These are phyloP conservation scores for Cataglyphis hispanica DNA, from an alignment of 1,140 invertebrate species.

Conservation along the genomic window DNA sequence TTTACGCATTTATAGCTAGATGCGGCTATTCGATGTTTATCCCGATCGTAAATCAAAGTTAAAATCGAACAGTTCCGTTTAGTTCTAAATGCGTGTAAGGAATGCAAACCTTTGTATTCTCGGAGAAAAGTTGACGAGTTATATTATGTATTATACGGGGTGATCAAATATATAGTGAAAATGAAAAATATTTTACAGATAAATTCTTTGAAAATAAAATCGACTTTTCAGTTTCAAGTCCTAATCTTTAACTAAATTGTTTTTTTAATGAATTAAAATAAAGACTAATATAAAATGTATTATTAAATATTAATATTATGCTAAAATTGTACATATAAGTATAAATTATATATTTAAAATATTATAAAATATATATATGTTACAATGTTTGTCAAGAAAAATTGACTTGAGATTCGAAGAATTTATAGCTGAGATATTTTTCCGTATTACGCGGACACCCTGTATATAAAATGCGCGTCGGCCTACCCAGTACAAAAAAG, in stretches of 20 bases:
- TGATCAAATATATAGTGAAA: background rate
- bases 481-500: constrained; percentile 84
- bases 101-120: constrained; percentile 26
- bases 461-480: constrained; percentile 74
- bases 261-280: background rate
- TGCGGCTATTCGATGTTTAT: background rate
- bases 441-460: background rate
- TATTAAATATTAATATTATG: no score
- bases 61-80: constrained; percentile 14
- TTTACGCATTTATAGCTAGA: background rate
- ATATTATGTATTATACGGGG: constrained; percentile 36
- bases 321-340: background rate
- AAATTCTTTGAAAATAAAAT: background rate
- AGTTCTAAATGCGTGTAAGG: background rate
- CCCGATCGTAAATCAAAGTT: constrained; percentile 26
- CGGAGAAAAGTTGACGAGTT: constrained; percentile 40
- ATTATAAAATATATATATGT: no score
- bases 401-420: background rate
- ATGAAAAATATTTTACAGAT: constrained; percentile 6
- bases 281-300: background rate
- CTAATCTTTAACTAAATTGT: background rate
- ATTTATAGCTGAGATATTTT: constrained; percentile 18
- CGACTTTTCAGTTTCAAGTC: background rate
- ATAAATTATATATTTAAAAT: no score
- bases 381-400: background rate